Evolutionary conservation across 2,888 invertebrate genomes (phyloP), one percentile per base, ranked within the genome.

Genomic region (Geotrupes spiniger): DNA sequence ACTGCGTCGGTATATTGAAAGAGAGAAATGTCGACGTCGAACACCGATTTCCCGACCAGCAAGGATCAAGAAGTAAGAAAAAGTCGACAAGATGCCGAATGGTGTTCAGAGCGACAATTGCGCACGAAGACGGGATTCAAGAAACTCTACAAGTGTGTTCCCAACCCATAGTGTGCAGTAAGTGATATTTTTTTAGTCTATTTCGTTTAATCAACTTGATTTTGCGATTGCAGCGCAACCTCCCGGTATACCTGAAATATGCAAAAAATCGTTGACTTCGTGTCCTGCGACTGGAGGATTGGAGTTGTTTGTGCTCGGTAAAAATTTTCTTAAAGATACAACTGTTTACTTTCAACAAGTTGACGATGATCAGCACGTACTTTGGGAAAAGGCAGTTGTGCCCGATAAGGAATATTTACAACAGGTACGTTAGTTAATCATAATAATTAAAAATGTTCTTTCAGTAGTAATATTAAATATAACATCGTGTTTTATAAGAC

Each of bases 1-100:
- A 98, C 78, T 97, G 97, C 76, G 95, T 98, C 48, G 97, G 97
- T 9, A 97, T 97, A 62, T 78, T 97, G 56, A 97, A 91, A 79
- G 93, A 94, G 71, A 82, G 96, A 58, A 96, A 96, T 74, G 95
- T 96, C 15, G 96, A 97, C 72, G 96, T 97, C 14, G 91, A 92
- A 69, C 89, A 90, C 69, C 76, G 95, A 52, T 90, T 93, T 72
- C 92, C 92, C 0, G 90, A 92, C 63, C 81, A 89, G 58, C 78
- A 89, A 43, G 84, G 85, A 0, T 68, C 86, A 37, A 80, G 90
- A 52, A 90, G 87, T 69, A 92, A 92, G 76, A 96, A 96, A 77
- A 95, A 95, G 76, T 93, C 93, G 1, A 95, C 95, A 0, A 81
- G 91, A 46, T 96, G 96, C 67, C 84, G 96, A 40, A 91, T 98